Conservation (phyloP, 2,888 invertebrate genomes). For the Philhelius pedissequus region DNA sequence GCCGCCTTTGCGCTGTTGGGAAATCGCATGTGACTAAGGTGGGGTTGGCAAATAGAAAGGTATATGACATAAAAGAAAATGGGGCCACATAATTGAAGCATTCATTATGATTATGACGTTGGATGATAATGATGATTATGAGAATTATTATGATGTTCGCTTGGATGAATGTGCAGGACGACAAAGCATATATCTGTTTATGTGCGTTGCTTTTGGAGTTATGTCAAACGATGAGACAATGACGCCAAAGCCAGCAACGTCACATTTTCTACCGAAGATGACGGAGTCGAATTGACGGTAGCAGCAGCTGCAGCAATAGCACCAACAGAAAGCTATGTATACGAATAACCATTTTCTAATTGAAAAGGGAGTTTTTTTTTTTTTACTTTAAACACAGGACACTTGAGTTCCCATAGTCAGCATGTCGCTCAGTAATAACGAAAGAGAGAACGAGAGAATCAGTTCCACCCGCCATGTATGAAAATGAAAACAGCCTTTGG, state of each 20-base stretch:
- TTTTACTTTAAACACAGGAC: conserved; percentile 58
- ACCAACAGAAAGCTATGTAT: neutral
- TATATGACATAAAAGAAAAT: conserved; percentile 5
- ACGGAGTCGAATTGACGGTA: neutral
- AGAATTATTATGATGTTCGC: neutral
- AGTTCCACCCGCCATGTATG: neutral
- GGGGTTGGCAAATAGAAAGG: neutral
- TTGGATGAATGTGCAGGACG: conserved; percentile 17
- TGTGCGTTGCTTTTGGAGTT: conserved; percentile 1
- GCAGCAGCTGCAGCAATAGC: neutral
- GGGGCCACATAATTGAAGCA: conserved; percentile 47
- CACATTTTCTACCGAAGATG: neutral
- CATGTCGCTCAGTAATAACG: conserved; percentile 52
- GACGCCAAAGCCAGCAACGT: neutral
- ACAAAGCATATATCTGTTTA: neutral
- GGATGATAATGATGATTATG: neutral
- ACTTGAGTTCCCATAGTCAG: conserved; percentile 49
- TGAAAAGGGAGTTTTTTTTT: conserved; percentile 46
- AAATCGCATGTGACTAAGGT: neutral
- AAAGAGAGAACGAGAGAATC: neutral
- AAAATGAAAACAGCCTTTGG: neutral
- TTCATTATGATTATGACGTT: conserved; percentile 54
- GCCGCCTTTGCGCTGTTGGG: neutral
- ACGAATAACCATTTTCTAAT: conserved; percentile 65
- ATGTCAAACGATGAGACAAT: neutral